Conservation (phyloP, 1,140 invertebrate species). For the Panagrolaimus sp. region DNA sequence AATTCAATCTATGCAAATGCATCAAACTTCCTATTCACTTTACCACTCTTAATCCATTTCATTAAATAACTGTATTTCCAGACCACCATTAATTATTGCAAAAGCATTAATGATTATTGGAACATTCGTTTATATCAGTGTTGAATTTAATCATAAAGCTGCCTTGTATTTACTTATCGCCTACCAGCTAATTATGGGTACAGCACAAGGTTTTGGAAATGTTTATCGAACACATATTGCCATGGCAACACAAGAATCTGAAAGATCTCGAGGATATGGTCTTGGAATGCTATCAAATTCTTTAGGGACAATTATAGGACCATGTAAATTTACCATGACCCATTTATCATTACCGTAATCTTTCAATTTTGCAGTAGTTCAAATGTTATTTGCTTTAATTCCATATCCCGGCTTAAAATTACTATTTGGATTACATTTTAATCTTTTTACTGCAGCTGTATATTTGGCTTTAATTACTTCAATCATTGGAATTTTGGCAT, state of each 20-base stretch:
- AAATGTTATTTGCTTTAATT: conserved; percentile 4
- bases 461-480: conserved; percentile 18
- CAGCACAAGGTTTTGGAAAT: background rate
- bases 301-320: background rate
- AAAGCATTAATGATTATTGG: background rate
- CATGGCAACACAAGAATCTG: background rate
- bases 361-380: conserved; percentile 14
- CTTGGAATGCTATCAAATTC: background rate
- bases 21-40: no score
- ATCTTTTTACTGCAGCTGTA: conserved; percentile 25
- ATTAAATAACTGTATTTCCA: background rate
- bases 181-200: background rate
- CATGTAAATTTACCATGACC: background rate
- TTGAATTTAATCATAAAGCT: no score
- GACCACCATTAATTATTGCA: background rate
- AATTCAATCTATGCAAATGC: no score
- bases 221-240: conserved; percentile 5
- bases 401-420: conserved; percentile 18
- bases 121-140: background rate
- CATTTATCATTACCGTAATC: background rate
- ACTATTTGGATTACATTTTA: conserved; percentile 24
- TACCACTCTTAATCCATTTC: background rate
- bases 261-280: background rate
- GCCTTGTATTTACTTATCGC: no score
- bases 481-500: conserved; percentile 16